Base-by-base conservation (phyloP, 2,797 vertebrate genomes). In the Coilia nasus region DNA sequence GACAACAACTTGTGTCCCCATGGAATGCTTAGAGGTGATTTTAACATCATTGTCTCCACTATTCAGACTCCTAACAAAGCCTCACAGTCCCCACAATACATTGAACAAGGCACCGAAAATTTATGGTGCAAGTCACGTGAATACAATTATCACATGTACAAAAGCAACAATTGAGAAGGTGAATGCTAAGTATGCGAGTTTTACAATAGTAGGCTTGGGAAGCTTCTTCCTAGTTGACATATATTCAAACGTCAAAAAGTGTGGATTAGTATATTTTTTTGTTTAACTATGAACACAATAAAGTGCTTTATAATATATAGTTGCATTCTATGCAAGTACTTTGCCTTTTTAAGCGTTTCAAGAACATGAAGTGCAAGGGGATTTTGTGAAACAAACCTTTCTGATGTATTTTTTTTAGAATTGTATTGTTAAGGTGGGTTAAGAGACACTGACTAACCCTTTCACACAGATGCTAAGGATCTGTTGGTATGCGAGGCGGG, bases 11-110 rank as follows among this genome's bases (percentile, higher is more conserved):
- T 85, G 86, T 83, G 86, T 44, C 80, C 28, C 81, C n/a, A 71
- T 64, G 11, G 15, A 88, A 86, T 89, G 90, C 87, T 91, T 89
- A 89, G 81, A 86, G 91, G 92, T 92, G 91, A 88, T 87, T 88
- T 46, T 85, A 91, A 90, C 87, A 89, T 67, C 62, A 89, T 90
- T 90, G 91, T 91, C 89, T 78, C 31, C 81, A 83, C 85, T 60
- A 81, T 86, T 87, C 15, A 41, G 47, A 35, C 46, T 4, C 57
- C 60, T 83, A 80, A 90, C 84, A 81, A 83, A 64, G 71, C 57
- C 71, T 82, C 21, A 12, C 17, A 47, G 75, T 12, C 57, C 44
- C 54, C 19, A 50, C 60, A 50, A 56, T 82, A 31, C 71, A 83
- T 71, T 25, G 54, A 81, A 19, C 62, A 28, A 81, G 41, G 3